These are phyloP conservation scores for Empis stercorea DNA, from an alignment of 2,888 invertebrate genomes.

Conservation along the genomic window DNA sequence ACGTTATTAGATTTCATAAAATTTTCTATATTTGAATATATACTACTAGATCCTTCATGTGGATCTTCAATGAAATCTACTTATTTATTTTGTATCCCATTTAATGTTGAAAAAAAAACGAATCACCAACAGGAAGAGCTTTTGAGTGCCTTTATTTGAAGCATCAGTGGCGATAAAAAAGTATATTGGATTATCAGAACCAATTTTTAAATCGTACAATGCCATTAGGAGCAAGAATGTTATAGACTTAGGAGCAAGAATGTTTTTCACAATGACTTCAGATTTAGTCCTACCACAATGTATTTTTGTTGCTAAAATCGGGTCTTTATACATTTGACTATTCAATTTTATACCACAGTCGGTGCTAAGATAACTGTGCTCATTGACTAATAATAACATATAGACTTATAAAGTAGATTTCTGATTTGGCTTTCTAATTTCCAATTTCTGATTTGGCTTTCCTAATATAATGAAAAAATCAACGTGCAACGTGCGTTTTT, in stretches of 20 bases:
- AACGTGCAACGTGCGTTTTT: no score
- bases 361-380: background rate
- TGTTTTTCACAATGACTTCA: background rate
- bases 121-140: conserved; percentile 1
- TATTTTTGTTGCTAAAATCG: background rate
- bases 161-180: background rate
- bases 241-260: no score
- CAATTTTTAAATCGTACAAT: background rate
- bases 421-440: no score
- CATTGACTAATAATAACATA: no score
- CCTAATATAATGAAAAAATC: no score
- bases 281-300: background rate
- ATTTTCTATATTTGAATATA: conserved; percentile 1
- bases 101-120: background rate
- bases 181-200: background rate
- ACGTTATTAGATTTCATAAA: background rate
- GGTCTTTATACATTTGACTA: background rate
- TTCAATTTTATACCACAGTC: background rate
- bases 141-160: conserved; percentile 1
- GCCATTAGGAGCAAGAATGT: background rate
- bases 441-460: no score
- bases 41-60: background rate
- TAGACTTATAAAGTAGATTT: no score
- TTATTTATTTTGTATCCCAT: conserved; percentile 2
- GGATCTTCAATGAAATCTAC: conserved; percentile 2